A percentile compares a stretch with the other conserved stretches of the same genome.
phyloP scores from a whole-genome alignment of 2,888 invertebrate genomes.

The Leucophenga montana region DNA sequence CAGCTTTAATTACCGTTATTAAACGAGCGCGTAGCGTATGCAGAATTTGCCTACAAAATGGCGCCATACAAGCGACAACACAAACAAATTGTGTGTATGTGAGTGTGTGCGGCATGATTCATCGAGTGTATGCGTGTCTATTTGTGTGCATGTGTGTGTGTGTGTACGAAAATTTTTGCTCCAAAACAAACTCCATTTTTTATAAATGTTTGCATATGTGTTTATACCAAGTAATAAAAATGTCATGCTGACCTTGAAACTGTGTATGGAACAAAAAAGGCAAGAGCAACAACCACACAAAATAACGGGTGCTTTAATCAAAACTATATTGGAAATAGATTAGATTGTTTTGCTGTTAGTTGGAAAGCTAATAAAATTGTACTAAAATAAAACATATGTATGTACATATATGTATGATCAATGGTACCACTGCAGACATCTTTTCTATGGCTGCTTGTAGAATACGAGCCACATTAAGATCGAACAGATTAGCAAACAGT shows the following conservation, averaged over 20 bases:
- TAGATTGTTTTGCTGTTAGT: no score
- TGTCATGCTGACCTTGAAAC: constrained; percentile 24
- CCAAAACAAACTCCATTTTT: constrained; percentile 2
- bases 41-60: constrained; percentile 22
- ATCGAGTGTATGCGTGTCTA: neutral
- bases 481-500: no score
- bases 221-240: constrained; percentile 24
- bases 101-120: neutral
- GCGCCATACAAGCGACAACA: constrained; percentile 12
- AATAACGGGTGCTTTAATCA: neutral
- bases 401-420: no score
- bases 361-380: no score
- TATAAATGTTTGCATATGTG: neutral
- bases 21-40: constrained; percentile 16
- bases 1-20: constrained; percentile 20
- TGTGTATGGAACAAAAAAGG: constrained; percentile 1
- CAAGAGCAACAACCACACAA: constrained; percentile 2
- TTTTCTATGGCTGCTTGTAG: no score
- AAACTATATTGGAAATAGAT: no score
- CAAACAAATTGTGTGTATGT: no score
- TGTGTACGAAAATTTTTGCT: neutral
- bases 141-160: neutral
- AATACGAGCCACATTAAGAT: no score
- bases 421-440: no score
- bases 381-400: no score